A percentile compares a stretch with the other conserved stretches of the same genome.
phyloP scores from a whole-genome alignment of 1,140 invertebrate species.

The Papilio aristodemus region DNA sequence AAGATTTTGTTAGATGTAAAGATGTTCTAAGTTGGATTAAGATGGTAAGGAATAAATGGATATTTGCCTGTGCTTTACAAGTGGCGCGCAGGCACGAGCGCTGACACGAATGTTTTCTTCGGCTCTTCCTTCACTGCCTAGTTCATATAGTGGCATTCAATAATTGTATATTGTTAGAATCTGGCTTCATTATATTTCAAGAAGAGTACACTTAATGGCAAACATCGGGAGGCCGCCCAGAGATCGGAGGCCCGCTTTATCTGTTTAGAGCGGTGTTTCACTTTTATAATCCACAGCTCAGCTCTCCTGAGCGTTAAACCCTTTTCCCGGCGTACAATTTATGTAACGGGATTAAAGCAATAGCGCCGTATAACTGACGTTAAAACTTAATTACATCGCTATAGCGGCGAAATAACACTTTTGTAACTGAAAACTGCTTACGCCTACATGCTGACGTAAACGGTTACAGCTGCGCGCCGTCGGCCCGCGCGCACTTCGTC shows the following conservation, averaged over 20 bases:
- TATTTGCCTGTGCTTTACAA: no score
- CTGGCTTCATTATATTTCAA: no score
- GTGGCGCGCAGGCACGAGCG: no score
- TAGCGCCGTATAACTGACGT: slow-evolving; percentile 14
- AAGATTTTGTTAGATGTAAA: no score
- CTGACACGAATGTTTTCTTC: no score
- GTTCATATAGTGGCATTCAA: no score
- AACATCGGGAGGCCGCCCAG: no score
- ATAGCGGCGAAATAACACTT: slow-evolving; percentile 14
- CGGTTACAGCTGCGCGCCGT: background rate
- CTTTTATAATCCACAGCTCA: slow-evolving; percentile 3
- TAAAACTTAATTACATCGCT: slow-evolving; percentile 20
- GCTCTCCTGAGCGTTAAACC: background rate
- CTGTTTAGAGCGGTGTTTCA: background rate
- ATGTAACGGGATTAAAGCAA: slow-evolving; percentile 7
- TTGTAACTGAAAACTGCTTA: slow-evolving; percentile 5
- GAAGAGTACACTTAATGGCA: no score
- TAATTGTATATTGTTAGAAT: no score
- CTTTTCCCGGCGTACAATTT: slow-evolving; percentile 13
- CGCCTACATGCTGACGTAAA: background rate
- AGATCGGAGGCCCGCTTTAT: background rate
- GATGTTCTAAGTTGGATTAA: no score
- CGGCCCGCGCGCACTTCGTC: background rate
- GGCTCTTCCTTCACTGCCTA: no score
- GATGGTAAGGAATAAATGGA: no score